A percentile compares a stretch with the other conserved stretches of the same genome.
These are phyloP conservation scores for Pachycephus smyrnensis DNA, from an alignment of 2,888 invertebrate species.

Conservation along the genomic window DNA sequence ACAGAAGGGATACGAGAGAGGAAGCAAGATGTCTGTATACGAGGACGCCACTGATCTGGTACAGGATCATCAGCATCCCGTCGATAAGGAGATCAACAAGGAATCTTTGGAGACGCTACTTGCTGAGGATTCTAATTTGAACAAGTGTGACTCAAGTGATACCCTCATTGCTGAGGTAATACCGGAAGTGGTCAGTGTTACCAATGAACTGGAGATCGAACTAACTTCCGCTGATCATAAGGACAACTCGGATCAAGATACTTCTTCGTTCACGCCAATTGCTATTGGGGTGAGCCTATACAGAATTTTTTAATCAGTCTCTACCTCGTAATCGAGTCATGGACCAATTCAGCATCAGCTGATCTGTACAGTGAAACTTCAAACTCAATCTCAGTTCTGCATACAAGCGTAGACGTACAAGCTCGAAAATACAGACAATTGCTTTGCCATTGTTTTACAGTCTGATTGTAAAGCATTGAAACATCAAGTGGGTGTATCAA, in stretches of 20 bases:
- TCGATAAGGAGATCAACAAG: slow-evolving; percentile 21
- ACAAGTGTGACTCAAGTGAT: slow-evolving; percentile 60
- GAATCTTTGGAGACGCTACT: slow-evolving; percentile 40
- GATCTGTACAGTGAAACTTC: neutral
- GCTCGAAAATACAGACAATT: no score
- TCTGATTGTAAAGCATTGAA: neutral
- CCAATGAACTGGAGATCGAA: neutral
- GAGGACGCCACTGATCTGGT: slow-evolving; percentile 45
- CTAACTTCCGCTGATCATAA: neutral
- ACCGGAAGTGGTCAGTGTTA: slow-evolving; percentile 30
- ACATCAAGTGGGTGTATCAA: neutral
- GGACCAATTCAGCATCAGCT: neutral
- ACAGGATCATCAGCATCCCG: neutral
- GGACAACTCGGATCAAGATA: neutral
- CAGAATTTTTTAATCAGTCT: neutral
- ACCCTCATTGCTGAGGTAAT: slow-evolving; percentile 54
- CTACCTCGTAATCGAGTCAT: neutral
- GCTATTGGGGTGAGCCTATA: neutral
- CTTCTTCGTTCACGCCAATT: neutral
- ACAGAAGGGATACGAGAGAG: slow-evolving; percentile 10
- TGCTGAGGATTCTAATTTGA: slow-evolving; percentile 40
- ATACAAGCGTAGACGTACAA: neutral
- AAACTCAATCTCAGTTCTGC: neutral
- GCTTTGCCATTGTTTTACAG: neutral
- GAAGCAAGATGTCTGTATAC: slow-evolving; percentile 47